Evolutionary conservation across 1,140 invertebrate species (phyloP).

Genomic region (Drosophila murphyi): DNA sequence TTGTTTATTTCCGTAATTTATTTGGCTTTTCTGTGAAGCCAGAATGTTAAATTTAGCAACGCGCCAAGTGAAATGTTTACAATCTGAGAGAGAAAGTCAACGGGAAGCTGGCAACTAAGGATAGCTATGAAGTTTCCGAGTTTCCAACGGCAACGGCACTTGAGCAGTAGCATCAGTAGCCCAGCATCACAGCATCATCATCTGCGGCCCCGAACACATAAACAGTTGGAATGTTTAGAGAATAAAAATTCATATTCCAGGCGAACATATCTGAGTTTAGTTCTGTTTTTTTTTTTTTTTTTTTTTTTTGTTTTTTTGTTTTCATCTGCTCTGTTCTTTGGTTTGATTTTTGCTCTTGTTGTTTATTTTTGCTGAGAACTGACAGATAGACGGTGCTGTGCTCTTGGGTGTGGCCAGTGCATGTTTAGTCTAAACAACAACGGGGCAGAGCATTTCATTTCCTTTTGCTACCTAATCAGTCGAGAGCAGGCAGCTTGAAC

Average conservation of each 20-base stretch:
- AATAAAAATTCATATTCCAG: slow-evolving; percentile 68
- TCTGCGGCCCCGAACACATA: slow-evolving; percentile 51
- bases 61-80: slow-evolving; percentile 82
- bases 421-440: slow-evolving; percentile 69
- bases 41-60: slow-evolving; percentile 79
- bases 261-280: slow-evolving; percentile 35
- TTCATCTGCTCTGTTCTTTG: slow-evolving; percentile 19
- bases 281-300: background rate
- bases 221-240: slow-evolving; percentile 76
- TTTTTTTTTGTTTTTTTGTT: background rate
- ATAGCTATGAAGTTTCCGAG: slow-evolving; percentile 68
- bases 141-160: slow-evolving; percentile 40
- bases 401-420: slow-evolving; percentile 67
- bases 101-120: slow-evolving; percentile 49
- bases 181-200: slow-evolving; percentile 3
- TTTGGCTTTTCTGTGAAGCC: slow-evolving; percentile 64
- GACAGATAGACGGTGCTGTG: slow-evolving; percentile 54
- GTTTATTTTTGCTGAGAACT: slow-evolving; percentile 70
- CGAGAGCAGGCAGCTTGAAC: slow-evolving; percentile 66
- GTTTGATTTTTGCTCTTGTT: slow-evolving; percentile 43
- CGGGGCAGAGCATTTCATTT: slow-evolving; percentile 41
- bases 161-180: slow-evolving; percentile 30
- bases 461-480: slow-evolving; percentile 34
- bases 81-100: slow-evolving; percentile 80
- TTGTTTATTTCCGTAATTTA: slow-evolving; percentile 80